Evolutionary conservation across 2,888 invertebrate species (phyloP), one percentile per base, ranked within the genome.

Genomic region (Axea sp.): DNA sequence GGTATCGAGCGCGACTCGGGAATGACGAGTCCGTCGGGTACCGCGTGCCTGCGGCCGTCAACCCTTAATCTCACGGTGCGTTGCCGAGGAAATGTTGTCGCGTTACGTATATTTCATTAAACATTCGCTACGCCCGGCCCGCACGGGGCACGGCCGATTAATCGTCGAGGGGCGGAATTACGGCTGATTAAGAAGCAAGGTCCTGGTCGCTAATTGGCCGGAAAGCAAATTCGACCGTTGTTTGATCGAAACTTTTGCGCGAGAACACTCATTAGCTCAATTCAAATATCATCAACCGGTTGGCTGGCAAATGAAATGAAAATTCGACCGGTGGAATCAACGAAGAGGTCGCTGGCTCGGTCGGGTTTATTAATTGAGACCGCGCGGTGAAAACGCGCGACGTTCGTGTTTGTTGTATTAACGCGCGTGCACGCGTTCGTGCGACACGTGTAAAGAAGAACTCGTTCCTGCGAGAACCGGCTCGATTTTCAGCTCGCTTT

Each of bases 71-170:
- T 30, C 30, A 19, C 41, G 35, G 8, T 12, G 28, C 49, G 15
- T 41, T 41, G 43, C 53, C 51, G 17, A 43, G 43, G 43, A 53
- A 64, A 64, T 64, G 28, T 53, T 12, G 53, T 53, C 41, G 4
- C 11, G 2, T 3, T 24, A 8, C 28, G 19, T 11, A 26, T 26
- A 43, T 59, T 33, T 11, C 9, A 14, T 9, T 47, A 60, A 59
- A 59, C n/a, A 33, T n/a, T n/a, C n/a, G n/a, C n/a, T n/a, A n/a
- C n/a, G n/a, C n/a, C n/a, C n/a, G n/a, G n/a, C n/a, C n/a, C n/a
- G n/a, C n/a, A n/a, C n/a, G n/a, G n/a, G n/a, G 1, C 14, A 1
- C n/a, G 1, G 1, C 24, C 8, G 12, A 7, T 39, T 5, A 43
- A 14, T 26, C 17, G 26, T 37, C 7, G 28, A 11, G 4, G 26